Base-by-base conservation (phyloP, 2,888 invertebrate genomes). In the Ophion costatus region DNA sequence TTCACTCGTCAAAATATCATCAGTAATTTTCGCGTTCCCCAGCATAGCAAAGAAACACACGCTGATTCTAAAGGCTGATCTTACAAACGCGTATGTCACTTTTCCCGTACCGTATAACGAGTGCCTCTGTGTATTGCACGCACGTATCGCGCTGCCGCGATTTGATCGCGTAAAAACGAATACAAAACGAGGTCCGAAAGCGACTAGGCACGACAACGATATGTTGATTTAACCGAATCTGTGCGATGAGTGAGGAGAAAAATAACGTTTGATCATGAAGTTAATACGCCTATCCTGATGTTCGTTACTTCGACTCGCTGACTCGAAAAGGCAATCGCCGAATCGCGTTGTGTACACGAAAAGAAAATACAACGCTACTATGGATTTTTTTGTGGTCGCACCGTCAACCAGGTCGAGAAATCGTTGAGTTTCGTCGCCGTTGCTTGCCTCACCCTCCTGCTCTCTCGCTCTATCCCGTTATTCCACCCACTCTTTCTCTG, bases 301-400 rank as follows among this genome's bases (percentile, higher is more conserved):
- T 51, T 51, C 51, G 51, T 51, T 51, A 11, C 14, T 45, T 10
- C 11, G 45, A 45, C 45, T 14, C 14, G 14, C 14, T 14, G 17
- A 51, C 51, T 17, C 17, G 51, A 14, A 14, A 51, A 5, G 17
- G 51, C 45, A 4, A 14, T 45, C 45, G 17, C 51, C 2, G 38
- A 7, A 38, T 9, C 6, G 9, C 6, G 17, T 51, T 14, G 51
- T 51, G 51, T 51, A 51, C 22, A 10, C 5, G 17, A 22, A 24
- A 14, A 69, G 42, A 29, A 66, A 66, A 64, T 56, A 64, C 22
- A 57, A 73, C 71, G 74, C 29, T 38, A 73, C 71, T 82, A 85
- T 85, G 84, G 82, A 82, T 85, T 82, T 82, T 82, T 84, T 67
- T 78, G 79, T 61, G 63, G 75, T 80, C 84, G 71, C 71, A 33